These are phyloP conservation scores for Papilio protenor DNA, from an alignment of 2,888 invertebrate species.

Conservation along the genomic window DNA sequence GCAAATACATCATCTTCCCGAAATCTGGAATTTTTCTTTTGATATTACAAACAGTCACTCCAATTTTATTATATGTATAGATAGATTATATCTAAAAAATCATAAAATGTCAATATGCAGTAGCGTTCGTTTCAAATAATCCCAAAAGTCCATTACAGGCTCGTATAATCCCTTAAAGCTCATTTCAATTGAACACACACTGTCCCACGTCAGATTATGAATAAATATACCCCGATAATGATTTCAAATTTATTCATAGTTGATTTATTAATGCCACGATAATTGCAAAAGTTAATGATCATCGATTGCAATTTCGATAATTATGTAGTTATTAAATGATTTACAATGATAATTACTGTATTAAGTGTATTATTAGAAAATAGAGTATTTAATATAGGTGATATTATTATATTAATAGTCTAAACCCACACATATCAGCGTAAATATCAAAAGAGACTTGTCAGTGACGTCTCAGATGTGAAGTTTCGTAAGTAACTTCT, in stretches of 20 bases:
- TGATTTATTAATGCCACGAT: constrained; percentile 8
- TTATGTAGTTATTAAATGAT: background rate
- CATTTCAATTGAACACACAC: constrained; percentile 56
- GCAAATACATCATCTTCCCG: too few relatives aligned
- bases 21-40: too few relatives aligned
- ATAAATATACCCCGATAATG: constrained; percentile 15
- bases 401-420: too few relatives aligned
- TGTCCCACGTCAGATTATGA: constrained; percentile 6
- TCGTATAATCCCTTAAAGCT: constrained; percentile 52
- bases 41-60: too few relatives aligned
- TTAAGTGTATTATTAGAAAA: background rate
- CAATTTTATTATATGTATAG: too few relatives aligned
- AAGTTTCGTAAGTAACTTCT: too few relatives aligned
- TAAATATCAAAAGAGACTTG: too few relatives aligned
- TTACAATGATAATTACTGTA: constrained; percentile 1
- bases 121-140: constrained; percentile 45
- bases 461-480: too few relatives aligned
- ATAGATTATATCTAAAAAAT: constrained; percentile 37
- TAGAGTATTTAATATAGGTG: background rate
- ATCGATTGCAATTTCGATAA: constrained; percentile 4
- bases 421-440: too few relatives aligned
- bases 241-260: constrained; percentile 14
- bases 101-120: constrained; percentile 50
- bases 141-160: constrained; percentile 51
- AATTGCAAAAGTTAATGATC: constrained; percentile 6